Conservation (phyloP, 2,888 invertebrate species). For the Harmothoe impar region DNA sequence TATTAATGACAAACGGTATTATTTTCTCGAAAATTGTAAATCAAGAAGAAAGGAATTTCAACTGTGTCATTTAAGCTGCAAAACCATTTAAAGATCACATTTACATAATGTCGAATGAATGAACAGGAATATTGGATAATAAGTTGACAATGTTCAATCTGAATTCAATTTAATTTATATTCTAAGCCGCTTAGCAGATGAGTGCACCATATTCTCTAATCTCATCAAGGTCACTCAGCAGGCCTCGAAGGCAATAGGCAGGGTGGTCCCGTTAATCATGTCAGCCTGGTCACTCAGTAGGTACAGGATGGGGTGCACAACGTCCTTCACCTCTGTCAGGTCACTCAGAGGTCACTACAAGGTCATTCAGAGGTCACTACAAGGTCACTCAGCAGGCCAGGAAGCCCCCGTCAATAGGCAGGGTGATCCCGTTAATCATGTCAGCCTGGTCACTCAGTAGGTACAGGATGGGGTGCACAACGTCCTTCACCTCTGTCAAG, state of each 20-base stretch:
- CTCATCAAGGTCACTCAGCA: no score
- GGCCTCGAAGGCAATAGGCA: slow-evolving; percentile 70
- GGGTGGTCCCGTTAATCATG: slow-evolving; percentile 90
- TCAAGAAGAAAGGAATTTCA: no score
- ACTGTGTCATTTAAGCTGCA: no score
- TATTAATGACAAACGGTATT: no score
- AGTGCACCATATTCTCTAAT: no score
- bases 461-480: slow-evolving; percentile 91
- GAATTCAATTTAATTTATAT: no score
- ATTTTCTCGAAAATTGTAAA: no score
- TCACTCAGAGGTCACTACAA: not conserved
- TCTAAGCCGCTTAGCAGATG: no score
- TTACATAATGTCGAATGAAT: no score
- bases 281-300: slow-evolving; percentile 91
- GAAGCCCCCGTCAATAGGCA: slow-evolving; percentile 74
- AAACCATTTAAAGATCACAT: no score
- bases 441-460: slow-evolving; percentile 91
- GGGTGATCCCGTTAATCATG: slow-evolving; percentile 90
- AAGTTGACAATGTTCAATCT: no score
- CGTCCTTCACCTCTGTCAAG: slow-evolving; percentile 89
- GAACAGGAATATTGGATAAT: no score
- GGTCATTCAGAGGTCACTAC: not conserved
- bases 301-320: slow-evolving; percentile 91
- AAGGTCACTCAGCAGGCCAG: not conserved
- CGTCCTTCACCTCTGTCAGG: slow-evolving; percentile 89